Evolutionary conservation across 1,140 invertebrate genomes (phyloP).

Genomic region (Hirudo medicinalis): DNA sequence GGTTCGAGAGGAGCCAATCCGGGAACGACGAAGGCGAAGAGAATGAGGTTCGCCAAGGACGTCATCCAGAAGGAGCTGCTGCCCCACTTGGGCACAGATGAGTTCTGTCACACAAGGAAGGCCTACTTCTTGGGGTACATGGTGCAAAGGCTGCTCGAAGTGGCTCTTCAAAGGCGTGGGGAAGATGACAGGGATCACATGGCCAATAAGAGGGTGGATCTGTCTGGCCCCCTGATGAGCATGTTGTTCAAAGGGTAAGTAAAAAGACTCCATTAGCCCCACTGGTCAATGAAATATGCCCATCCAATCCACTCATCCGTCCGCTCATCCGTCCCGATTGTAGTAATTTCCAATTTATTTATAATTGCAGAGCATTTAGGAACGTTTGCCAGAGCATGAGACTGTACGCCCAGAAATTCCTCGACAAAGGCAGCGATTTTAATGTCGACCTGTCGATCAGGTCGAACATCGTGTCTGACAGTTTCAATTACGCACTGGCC

Average conservation of each 20-base stretch:
- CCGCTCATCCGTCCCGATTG: too few species aligned
- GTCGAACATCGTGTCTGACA: conserved; percentile 93
- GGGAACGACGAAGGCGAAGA: conserved; percentile 93
- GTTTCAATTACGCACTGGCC: conserved; percentile 85
- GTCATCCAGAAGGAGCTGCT: conserved; percentile 99
- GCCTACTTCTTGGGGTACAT: conserved; percentile 97
- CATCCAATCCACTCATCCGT: too few species aligned
- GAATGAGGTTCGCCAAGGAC: conserved; percentile 96
- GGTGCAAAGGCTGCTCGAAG: conserved; percentile 86
- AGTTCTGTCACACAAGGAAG: conserved; percentile 98
- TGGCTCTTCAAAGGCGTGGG: conserved; percentile 86
- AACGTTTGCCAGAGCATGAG: conserved; percentile 52
- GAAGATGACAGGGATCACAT: conserved; percentile 98
- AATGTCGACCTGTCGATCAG: conserved; percentile 93
- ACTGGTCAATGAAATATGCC: too few species aligned
- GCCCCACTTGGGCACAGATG: conserved; percentile 93
- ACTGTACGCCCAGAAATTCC: conserved; percentile 96
- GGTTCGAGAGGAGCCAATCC: conserved; percentile 85
- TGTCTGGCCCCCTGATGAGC: conserved; percentile 86
- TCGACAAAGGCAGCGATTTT: conserved; percentile 94
- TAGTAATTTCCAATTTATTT: not conserved
- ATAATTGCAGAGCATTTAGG: conserved; percentile 34
- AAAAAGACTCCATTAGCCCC: not conserved
- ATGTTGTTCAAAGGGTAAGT: conserved; percentile 74
- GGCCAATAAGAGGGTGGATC: conserved; percentile 90